These are phyloP conservation scores for Euborellia annulipes DNA, from an alignment of 1,140 invertebrate species.

Conservation along the genomic window DNA sequence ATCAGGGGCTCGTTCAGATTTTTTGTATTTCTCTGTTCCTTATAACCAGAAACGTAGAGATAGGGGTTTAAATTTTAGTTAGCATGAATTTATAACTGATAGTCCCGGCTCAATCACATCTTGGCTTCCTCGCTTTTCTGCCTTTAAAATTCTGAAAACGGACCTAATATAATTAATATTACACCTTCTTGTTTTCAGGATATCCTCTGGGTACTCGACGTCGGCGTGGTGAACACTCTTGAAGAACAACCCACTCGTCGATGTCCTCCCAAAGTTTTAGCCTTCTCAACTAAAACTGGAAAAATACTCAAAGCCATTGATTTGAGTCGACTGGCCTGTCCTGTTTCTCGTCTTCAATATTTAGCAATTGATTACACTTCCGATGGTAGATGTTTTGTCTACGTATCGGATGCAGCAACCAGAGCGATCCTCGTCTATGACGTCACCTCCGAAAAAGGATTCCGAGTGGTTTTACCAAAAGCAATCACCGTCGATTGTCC, in stretches of 20 bases:
- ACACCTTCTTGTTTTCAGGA: constrained; percentile 23
- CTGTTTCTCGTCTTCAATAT: constrained; percentile 41
- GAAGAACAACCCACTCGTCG: constrained; percentile 40
- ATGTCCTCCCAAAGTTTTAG: constrained; percentile 48
- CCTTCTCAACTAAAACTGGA: constrained; percentile 36
- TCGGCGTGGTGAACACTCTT: constrained; percentile 45
- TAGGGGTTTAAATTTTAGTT: too few relatives aligned
- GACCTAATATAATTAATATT: too few relatives aligned
- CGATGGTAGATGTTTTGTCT: constrained; percentile 31
- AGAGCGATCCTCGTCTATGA: constrained; percentile 37
- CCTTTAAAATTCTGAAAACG: too few relatives aligned
- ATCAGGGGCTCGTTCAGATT: too few relatives aligned
- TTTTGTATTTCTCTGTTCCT: too few relatives aligned
- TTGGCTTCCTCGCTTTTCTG: too few relatives aligned
- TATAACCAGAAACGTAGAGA: too few relatives aligned
- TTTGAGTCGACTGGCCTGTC: constrained; percentile 32
- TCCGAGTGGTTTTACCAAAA: constrained; percentile 35
- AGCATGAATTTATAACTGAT: too few relatives aligned
- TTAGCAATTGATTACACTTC: constrained; percentile 37
- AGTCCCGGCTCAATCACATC: too few relatives aligned
- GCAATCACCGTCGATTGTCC: constrained; percentile 25
- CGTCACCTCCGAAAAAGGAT: constrained; percentile 35
- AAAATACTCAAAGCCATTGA: constrained; percentile 43
- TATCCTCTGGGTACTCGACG: constrained; percentile 50
- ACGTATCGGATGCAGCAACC: constrained; percentile 41